A percentile compares a stretch with the other conserved stretches of the same genome.
Conservation (phyloP, 2,797 vertebrate species). For the Gephyroberyx darwinii region DNA sequence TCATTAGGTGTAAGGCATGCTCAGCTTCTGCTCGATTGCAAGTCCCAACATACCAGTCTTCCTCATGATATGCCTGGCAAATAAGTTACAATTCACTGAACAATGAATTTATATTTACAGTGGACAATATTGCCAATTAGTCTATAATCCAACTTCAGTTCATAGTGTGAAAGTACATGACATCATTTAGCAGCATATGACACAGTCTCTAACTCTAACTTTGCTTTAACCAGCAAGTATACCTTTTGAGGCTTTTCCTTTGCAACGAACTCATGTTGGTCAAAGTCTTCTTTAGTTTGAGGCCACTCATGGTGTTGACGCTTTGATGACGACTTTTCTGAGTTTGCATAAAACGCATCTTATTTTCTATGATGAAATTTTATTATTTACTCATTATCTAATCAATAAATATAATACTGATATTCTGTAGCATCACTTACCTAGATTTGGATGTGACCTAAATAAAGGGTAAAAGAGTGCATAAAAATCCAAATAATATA, state of each 20-base stretch:
- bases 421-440: constrained; percentile 46
- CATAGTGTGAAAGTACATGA: neutral
- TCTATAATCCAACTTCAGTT: neutral
- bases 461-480: neutral
- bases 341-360: too few relatives aligned
- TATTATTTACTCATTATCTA: constrained; percentile 3
- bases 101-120: neutral
- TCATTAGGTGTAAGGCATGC: constrained; percentile 84
- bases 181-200: neutral
- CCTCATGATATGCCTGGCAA: constrained; percentile 62
- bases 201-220: neutral
- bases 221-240: neutral
- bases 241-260: constrained; percentile 69
- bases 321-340: constrained; percentile 17
- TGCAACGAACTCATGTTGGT: constrained; percentile 61
- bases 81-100: neutral
- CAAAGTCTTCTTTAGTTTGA: constrained; percentile 69
- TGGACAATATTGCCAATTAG: too few relatives aligned
- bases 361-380: constrained; percentile 43
- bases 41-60: constrained; percentile 87
- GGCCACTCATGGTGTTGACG: constrained; percentile 76
- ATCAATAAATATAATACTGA: neutral
- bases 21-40: constrained; percentile 84
- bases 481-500: constrained; percentile 1
- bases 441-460: constrained; percentile 43